Evolutionary conservation across 2,113 vertebrate genomes (phyloP).

Genomic region (Morone chrysops): DNA sequence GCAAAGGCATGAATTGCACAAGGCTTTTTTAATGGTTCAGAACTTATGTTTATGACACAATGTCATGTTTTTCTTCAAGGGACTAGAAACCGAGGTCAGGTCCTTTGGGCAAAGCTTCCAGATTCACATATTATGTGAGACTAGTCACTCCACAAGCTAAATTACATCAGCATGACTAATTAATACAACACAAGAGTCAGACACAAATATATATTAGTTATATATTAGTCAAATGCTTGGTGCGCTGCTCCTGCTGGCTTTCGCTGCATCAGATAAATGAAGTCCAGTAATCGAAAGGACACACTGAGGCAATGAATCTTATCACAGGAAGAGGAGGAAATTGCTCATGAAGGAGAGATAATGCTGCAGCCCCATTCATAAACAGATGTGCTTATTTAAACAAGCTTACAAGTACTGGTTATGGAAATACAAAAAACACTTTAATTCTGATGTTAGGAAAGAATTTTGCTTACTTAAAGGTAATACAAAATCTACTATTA

Average conservation of each 20-base stretch:
- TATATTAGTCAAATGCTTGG: constrained; percentile 10
- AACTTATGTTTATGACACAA: constrained; percentile 62
- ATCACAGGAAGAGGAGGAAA: constrained; percentile 79
- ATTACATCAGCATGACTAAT: constrained; percentile 53
- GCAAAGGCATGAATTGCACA: constrained; percentile 50
- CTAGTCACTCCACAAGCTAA: constrained; percentile 36
- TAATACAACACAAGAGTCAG: constrained; percentile 25
- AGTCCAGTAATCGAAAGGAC: constrained; percentile 56
- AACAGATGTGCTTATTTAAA: constrained; percentile 53
- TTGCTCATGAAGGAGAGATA: constrained; percentile 74
- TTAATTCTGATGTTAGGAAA: constrained; percentile 18
- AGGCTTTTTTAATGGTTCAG: constrained; percentile 53
- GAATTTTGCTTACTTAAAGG: neutral
- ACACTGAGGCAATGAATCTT: constrained; percentile 69
- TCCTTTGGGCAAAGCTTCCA: constrained; percentile 47
- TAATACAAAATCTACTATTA: neutral
- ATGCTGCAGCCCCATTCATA: constrained; percentile 41
- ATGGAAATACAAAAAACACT: constrained; percentile 41
- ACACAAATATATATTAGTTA: constrained; percentile 19
- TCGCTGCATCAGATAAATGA: constrained; percentile 72
- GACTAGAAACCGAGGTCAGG: constrained; percentile 33
- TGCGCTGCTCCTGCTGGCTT: constrained; percentile 56
- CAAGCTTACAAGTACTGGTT: neutral
- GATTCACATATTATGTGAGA: constrained; percentile 34
- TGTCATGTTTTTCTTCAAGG: constrained; percentile 52